phyloP scores from a whole-genome alignment of 2,113 vertebrate species.

The Pseudolaguvia tuberculata region DNA sequence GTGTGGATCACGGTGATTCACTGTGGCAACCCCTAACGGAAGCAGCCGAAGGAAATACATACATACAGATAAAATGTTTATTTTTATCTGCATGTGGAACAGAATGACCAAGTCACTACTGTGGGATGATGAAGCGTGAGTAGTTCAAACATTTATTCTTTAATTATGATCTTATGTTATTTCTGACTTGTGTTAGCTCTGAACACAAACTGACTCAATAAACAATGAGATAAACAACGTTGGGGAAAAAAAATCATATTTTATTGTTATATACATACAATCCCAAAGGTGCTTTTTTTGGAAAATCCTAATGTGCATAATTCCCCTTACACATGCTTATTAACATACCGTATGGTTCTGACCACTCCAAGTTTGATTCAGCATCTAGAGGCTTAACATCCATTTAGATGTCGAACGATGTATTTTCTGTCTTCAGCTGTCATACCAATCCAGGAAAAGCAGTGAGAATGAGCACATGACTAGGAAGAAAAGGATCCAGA shows the following conservation, averaged over 20 bases:
- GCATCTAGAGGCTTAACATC: neutral
- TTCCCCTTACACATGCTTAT: neutral
- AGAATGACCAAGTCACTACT: slow-evolving; percentile 86
- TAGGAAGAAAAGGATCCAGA: slow-evolving; percentile 98
- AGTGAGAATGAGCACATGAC: slow-evolving; percentile 98
- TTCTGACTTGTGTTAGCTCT: too few relatives aligned
- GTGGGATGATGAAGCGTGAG: slow-evolving; percentile 91
- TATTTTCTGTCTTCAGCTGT: slow-evolving; percentile 69
- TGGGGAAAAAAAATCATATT: neutral
- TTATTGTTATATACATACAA: neutral
- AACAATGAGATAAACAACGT: too few relatives aligned
- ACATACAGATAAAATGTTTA: neutral
- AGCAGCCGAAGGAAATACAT: too few relatives aligned
- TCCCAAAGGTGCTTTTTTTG: neutral
- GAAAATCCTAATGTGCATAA: neutral
- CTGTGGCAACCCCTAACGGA: too few relatives aligned
- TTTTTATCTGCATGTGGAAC: slow-evolving; percentile 78
- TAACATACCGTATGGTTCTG: too few relatives aligned
- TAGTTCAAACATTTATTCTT: slow-evolving; percentile 52
- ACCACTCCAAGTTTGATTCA: neutral
- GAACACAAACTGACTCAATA: too few relatives aligned
- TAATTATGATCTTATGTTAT: too few relatives aligned
- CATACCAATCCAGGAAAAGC: slow-evolving; percentile 97
- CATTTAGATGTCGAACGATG: neutral
- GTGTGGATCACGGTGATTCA: too few relatives aligned